Evolutionary conservation across 2,888 invertebrate genomes (phyloP), one percentile per base, ranked within the genome.

Genomic region (Bombylius discolor): DNA sequence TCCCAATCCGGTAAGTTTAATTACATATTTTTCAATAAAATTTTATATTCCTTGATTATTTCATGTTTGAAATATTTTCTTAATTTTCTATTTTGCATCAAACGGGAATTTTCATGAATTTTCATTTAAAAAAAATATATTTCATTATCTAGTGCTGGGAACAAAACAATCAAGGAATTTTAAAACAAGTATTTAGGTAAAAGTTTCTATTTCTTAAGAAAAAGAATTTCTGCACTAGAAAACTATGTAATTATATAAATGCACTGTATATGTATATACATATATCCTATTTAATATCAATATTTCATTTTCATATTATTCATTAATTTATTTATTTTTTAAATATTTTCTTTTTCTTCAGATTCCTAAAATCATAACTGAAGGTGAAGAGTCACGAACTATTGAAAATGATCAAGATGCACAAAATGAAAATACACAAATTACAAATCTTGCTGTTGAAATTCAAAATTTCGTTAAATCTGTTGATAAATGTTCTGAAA

Each of bases 361-460:
- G 60, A 52, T 59, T 49, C 55, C 60, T 58, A 58, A 59, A 58
- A 49, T 54, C 55, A 59, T 60, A 59, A 42, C 53, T 33, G 60
- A 60, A 32, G 60, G 59, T 33, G 60, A 60, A 32, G 60, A 60
- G 50, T 11, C 33, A 42, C 39, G 11, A 42, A 42, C 11, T 11
- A 11, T 7, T 36, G 34, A 36, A 34, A 60, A 49, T 33, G 55
- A 12, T 55, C 49, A 47, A 33, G 32, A 34, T 46, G 9, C 46
- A 49, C 59, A 55, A 59, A 56, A 45, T 34, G 64, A 63, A 56
- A 48, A 58, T 42, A 52, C 61, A 44, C 61, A 66, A 56, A 67
- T 70, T 55, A 61, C 64, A n/a, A 66, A 68, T 60, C 63, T 70
- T 49, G 66, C 69, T n/a, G 67, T 67, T 42, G 68, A 69, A 64